Conservation (phyloP, 2,888 invertebrate species). For the Cenopis cana region DNA sequence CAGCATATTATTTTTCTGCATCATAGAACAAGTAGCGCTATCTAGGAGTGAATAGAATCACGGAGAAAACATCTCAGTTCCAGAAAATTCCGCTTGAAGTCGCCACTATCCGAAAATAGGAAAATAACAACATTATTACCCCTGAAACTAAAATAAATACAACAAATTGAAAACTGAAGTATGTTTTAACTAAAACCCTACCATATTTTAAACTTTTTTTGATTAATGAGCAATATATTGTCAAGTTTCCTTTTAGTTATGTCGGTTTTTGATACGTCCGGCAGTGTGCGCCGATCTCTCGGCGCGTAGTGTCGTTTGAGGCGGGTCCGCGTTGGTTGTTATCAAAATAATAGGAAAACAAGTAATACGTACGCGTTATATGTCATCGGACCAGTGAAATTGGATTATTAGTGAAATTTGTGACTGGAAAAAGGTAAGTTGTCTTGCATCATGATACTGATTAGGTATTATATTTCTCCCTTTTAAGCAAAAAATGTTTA, state of each 20-base stretch:
- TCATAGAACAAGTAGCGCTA: constrained; percentile 39
- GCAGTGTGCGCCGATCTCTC: constrained; percentile 70
- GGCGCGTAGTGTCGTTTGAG: constrained; percentile 61
- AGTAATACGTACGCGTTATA: constrained; percentile 52
- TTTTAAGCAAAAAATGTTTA: background rate
- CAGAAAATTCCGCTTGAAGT: constrained; percentile 42
- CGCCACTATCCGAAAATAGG: constrained; percentile 26
- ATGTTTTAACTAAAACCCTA: background rate
- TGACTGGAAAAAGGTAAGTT: constrained; percentile 21
- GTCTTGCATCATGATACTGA: background rate
- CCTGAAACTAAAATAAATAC: background rate
- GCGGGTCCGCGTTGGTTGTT: constrained; percentile 28
- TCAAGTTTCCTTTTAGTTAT: background rate
- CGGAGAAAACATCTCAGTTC: constrained; percentile 19
- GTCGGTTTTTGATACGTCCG: constrained; percentile 46
- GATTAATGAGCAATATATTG: background rate
- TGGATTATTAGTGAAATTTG: constrained; percentile 6
- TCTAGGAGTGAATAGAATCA: constrained; percentile 39
- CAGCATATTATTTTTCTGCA: background rate
- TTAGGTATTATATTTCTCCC: background rate
- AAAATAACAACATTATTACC: constrained; percentile 9
- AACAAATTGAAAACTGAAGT: background rate
- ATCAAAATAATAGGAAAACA: constrained; percentile 58
- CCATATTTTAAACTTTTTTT: background rate
- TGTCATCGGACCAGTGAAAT: constrained; percentile 45